Conservation (phyloP, 2,113 vertebrate genomes). For the Tachuris rubrigastra region DNA sequence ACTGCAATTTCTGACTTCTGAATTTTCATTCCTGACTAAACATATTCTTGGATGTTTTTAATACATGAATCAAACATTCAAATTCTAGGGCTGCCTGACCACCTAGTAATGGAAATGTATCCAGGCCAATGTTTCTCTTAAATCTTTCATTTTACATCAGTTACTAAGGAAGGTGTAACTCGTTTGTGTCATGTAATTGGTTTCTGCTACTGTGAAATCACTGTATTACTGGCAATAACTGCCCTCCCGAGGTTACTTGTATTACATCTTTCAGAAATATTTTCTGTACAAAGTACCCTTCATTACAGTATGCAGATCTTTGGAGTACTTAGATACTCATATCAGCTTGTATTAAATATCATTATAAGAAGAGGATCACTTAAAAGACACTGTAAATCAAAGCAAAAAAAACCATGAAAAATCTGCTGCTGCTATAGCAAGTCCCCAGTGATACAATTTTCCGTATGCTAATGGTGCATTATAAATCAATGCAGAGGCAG, state of each 20-base stretch:
- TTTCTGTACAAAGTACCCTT: neutral
- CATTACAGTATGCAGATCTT: neutral
- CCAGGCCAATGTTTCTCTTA: neutral
- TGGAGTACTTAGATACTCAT: neutral
- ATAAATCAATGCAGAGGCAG: constrained; percentile 22
- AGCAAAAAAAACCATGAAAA: fast-evolving
- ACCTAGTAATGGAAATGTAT: neutral
- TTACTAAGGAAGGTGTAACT: constrained; percentile 16
- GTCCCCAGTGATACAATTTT: constrained; percentile 16
- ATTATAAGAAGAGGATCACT: neutral
- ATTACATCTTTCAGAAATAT: neutral
- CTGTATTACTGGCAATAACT: neutral
- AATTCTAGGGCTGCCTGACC: neutral
- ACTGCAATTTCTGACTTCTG: neutral
- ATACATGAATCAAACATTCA: neutral
- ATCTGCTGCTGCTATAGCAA: neutral
- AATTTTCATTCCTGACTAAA: neutral
- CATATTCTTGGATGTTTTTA: neutral
- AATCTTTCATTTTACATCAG: constrained; percentile 12
- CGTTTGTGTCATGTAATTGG: neutral
- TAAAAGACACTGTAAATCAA: constrained; percentile 7
- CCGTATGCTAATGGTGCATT: neutral
- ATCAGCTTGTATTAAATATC: neutral
- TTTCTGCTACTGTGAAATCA: constrained; percentile 45
- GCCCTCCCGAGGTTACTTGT: neutral